Conservation (phyloP, 2,888 invertebrate genomes). For the Drosophila parthenogenetica region DNA sequence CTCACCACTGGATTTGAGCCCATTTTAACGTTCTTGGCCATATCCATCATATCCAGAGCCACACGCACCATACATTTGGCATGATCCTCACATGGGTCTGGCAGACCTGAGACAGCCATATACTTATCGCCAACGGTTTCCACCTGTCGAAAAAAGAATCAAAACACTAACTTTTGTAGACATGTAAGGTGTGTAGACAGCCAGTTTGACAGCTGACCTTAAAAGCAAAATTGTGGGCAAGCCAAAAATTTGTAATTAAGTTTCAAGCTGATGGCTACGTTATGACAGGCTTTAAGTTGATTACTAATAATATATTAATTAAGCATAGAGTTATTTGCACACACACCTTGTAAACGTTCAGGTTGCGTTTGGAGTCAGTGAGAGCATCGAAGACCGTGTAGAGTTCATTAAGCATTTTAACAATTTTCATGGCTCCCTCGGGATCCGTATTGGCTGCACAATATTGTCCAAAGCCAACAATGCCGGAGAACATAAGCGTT, state of each 20-base stretch:
- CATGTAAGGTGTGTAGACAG: background rate
- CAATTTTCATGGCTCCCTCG: slow-evolving; percentile 97
- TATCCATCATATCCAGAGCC: slow-evolving; percentile 98
- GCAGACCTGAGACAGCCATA: slow-evolving; percentile 98
- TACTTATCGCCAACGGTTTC: slow-evolving; percentile 99
- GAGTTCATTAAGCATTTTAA: slow-evolving; percentile 95
- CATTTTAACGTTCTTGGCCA: slow-evolving; percentile 93
- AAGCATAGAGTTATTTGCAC: background rate
- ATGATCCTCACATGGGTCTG: slow-evolving; percentile 95
- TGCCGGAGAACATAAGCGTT: slow-evolving; percentile 96
- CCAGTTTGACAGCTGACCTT: slow-evolving; percentile 59
- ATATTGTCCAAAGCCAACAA: slow-evolving; percentile 95
- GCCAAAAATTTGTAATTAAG: slow-evolving; percentile 60
- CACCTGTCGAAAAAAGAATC: slow-evolving; percentile 87
- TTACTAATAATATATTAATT: slow-evolving; percentile 14
- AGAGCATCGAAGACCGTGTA: slow-evolving; percentile 97
- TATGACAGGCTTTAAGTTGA: slow-evolving; percentile 39
- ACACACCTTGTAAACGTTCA: slow-evolving; percentile 96
- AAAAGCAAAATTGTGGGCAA: slow-evolving; percentile 36
- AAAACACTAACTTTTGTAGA: slow-evolving; percentile 8
- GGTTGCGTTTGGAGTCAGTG: slow-evolving; percentile 96
- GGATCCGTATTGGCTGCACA: slow-evolving; percentile 96
- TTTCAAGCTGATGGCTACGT: slow-evolving; percentile 42
- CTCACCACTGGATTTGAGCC: slow-evolving; percentile 95
- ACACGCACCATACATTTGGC: slow-evolving; percentile 95